Percentiles rank a stretch among this genome's conserved stretches.
These are phyloP conservation scores for Chymomyza costata DNA, from an alignment of 1,140 invertebrate species.

Conservation along the genomic window DNA sequence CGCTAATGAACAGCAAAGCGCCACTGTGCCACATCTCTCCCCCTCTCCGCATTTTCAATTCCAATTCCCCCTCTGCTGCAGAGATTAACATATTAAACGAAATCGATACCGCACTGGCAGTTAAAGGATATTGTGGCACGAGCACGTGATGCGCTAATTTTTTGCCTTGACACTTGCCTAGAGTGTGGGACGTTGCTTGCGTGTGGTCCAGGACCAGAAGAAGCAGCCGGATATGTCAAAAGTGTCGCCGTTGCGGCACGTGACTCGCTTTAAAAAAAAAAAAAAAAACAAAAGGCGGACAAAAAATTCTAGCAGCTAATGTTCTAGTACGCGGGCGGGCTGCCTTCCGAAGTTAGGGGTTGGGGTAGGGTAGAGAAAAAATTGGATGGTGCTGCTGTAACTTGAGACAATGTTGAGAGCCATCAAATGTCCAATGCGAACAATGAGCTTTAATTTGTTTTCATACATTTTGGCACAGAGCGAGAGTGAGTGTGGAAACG, in stretches of 20 bases:
- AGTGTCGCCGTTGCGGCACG: slow-evolving; percentile 67
- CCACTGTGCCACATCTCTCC: too few relatives aligned
- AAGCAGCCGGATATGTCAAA: slow-evolving; percentile 71
- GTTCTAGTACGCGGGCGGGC: slow-evolving; percentile 62
- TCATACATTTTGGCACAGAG: slow-evolving; percentile 7
- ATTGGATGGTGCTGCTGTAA: slow-evolving; percentile 34
- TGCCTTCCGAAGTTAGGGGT: slow-evolving; percentile 32
- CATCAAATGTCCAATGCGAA: slow-evolving; percentile 27
- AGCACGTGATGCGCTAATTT: slow-evolving; percentile 75
- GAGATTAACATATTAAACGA: slow-evolving; percentile 72
- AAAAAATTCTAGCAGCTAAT: too few relatives aligned
- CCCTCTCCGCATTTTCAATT: slow-evolving; percentile 3
- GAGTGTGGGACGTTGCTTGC: background rate
- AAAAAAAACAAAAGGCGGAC: slow-evolving; percentile 16
- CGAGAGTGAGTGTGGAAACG: too few relatives aligned
- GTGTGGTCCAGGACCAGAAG: background rate
- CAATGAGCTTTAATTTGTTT: slow-evolving; percentile 64
- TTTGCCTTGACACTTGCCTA: slow-evolving; percentile 59
- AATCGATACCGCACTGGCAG: slow-evolving; percentile 54
- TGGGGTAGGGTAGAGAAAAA: too few relatives aligned
- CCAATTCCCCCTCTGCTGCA: too few relatives aligned
- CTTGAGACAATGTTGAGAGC: slow-evolving; percentile 32
- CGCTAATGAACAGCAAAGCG: slow-evolving; percentile 45
- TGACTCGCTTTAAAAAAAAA: slow-evolving; percentile 55
- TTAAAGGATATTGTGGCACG: slow-evolving; percentile 58